phyloP scores from a whole-genome alignment of 2,888 invertebrate genomes.

The Chelonus formosanus region DNA sequence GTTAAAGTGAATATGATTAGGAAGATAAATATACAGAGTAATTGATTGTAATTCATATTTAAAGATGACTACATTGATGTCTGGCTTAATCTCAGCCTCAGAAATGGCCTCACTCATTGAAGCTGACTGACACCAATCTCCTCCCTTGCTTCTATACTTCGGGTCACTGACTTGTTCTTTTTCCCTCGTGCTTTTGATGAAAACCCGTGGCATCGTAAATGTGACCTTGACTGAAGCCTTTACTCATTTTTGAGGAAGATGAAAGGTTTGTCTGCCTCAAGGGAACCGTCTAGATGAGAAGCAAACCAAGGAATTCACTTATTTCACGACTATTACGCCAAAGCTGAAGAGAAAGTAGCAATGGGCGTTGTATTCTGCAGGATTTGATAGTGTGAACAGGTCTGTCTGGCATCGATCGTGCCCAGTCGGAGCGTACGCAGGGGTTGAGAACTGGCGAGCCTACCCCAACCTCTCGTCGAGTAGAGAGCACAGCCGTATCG shows the following conservation, averaged over 20 bases:
- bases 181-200: conserved; percentile 13
- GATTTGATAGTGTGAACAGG: conserved; percentile 63
- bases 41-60: too few species aligned
- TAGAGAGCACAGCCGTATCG: conserved; percentile 49
- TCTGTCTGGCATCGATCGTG: conserved; percentile 65
- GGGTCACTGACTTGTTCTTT: conserved; percentile 30
- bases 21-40: too few species aligned
- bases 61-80: too few species aligned
- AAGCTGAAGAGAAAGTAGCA: conserved; percentile 13
- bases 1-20: too few species aligned
- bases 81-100: too few species aligned
- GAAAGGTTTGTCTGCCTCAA: background rate
- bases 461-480: conserved; percentile 62
- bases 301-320: background rate
- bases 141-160: conserved; percentile 9
- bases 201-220: conserved; percentile 20
- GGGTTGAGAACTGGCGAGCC: conserved; percentile 51
- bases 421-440: conserved; percentile 44
- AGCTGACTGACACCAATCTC: conserved; percentile 32
- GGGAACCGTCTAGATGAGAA: too few species aligned
- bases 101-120: conserved; percentile 23
- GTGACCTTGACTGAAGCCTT: conserved; percentile 23
- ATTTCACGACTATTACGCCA: conserved; percentile 1
- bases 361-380: conserved; percentile 50
- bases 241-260: conserved; percentile 14